phyloP scores from a whole-genome alignment of 1,140 invertebrate genomes.

The Episyrphus balteatus region DNA sequence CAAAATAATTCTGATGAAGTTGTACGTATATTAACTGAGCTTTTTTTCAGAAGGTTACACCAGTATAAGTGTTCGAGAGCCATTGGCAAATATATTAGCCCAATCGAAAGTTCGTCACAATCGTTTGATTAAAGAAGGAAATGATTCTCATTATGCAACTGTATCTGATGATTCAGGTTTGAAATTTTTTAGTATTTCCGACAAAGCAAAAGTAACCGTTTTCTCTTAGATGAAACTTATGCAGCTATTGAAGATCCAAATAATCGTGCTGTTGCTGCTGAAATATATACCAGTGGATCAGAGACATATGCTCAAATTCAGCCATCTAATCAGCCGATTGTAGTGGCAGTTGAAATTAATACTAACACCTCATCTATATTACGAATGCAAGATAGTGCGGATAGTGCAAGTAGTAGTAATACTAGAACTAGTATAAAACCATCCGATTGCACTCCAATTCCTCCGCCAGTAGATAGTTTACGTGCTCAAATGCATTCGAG shows the following conservation, averaged over 20 bases:
- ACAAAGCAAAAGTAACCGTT: neutral
- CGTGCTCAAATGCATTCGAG: constrained; percentile 34
- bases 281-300: constrained; percentile 64
- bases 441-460: constrained; percentile 14
- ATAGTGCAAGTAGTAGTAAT: constrained; percentile 10
- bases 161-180: constrained; percentile 74
- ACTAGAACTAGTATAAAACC: constrained; percentile 8
- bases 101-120: constrained; percentile 43
- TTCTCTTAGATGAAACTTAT: constrained; percentile 70
- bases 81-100: constrained; percentile 61
- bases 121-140: constrained; percentile 33
- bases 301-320: constrained; percentile 82
- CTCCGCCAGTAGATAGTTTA: constrained; percentile 27
- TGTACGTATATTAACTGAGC: neutral
- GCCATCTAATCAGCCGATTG: constrained; percentile 43
- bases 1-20: constrained; percentile 5
- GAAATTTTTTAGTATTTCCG: constrained; percentile 8
- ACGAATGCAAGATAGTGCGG: constrained; percentile 2
- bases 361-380: constrained; percentile 11
- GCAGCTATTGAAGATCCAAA: constrained; percentile 75
- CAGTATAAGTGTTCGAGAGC: constrained; percentile 80
- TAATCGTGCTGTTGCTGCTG: constrained; percentile 36
- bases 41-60: constrained; percentile 72
- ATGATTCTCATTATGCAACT: constrained; percentile 63
- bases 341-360: constrained; percentile 42